Conservation (phyloP, 2,888 invertebrate genomes). For the Parnassius orleans region DNA sequence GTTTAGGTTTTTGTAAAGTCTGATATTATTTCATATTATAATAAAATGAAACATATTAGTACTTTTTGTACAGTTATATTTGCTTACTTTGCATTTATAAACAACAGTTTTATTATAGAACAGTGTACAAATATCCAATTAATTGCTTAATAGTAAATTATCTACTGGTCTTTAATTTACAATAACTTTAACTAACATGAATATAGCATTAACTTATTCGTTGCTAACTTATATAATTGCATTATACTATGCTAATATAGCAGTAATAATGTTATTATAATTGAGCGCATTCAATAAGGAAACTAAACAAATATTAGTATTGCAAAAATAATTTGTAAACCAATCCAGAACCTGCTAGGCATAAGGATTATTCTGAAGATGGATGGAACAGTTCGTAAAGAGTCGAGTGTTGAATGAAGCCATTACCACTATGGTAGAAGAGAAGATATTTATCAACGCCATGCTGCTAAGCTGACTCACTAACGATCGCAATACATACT, state of each 20-base stretch:
- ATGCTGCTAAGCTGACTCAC: too few relatives aligned
- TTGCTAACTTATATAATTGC: neutral
- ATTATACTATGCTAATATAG: neutral
- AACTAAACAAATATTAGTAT: neutral
- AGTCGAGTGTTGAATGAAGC: too few relatives aligned
- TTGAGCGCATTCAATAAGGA: too few relatives aligned
- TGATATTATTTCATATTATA: neutral
- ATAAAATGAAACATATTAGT: neutral
- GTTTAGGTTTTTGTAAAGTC: too few relatives aligned
- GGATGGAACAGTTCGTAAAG: neutral
- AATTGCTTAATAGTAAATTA: constrained; percentile 15
- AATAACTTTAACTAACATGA: constrained; percentile 2
- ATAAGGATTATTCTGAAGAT: neutral
- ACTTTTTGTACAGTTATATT: constrained; percentile 7
- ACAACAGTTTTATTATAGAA: constrained; percentile 24
- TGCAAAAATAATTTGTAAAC: neutral
- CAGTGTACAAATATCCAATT: constrained; percentile 27
- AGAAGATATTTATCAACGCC: too few relatives aligned
- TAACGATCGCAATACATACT: too few relatives aligned
- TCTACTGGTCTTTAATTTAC: constrained; percentile 2
- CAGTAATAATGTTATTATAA: too few relatives aligned
- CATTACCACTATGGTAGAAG: too few relatives aligned
- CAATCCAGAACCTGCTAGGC: neutral
- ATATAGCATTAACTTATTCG: constrained; percentile 9
- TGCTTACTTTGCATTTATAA: constrained; percentile 13